Evolutionary conservation across 2,113 vertebrate species (phyloP).

Genomic region (Vulpes ferrilata): DNA sequence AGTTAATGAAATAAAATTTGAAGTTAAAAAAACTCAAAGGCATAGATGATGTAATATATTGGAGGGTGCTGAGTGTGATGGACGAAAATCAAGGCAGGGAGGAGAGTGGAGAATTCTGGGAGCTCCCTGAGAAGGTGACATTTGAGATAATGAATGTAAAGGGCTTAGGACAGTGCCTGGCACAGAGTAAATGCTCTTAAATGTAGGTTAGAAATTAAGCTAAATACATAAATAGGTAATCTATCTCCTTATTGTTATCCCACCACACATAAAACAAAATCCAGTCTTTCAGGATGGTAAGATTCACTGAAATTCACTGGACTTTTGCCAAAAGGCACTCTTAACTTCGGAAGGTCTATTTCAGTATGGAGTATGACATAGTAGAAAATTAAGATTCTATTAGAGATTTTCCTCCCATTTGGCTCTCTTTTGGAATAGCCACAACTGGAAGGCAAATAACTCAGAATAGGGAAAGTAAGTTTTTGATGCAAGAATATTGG

Average conservation of each 20-base stretch:
- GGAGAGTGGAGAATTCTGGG: fast-evolving
- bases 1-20: slow-evolving; percentile 77
- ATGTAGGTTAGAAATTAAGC: not conserved
- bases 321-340: not conserved
- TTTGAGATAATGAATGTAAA: not conserved
- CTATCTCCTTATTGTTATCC: not conserved
- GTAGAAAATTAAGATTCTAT: slow-evolving; percentile 7
- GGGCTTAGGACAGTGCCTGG: not conserved
- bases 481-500: not conserved
- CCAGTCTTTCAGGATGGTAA: not conserved
- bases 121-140: not conserved
- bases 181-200: not conserved
- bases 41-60: not conserved
- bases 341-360: not conserved
- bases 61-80: not conserved
- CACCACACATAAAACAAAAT: not conserved
- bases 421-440: slow-evolving; percentile 11
- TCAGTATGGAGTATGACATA: not conserved
- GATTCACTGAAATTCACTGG: not conserved
- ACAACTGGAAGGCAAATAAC: not conserved
- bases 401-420: slow-evolving; percentile 12
- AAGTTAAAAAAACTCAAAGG: not conserved
- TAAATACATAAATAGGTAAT: not conserved
- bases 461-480: not conserved
- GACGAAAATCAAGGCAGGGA: not conserved